Evolutionary conservation across 2,113 vertebrate genomes (phyloP), one percentile per base, ranked within the genome.

Genomic region (Salminus brasiliensis): DNA sequence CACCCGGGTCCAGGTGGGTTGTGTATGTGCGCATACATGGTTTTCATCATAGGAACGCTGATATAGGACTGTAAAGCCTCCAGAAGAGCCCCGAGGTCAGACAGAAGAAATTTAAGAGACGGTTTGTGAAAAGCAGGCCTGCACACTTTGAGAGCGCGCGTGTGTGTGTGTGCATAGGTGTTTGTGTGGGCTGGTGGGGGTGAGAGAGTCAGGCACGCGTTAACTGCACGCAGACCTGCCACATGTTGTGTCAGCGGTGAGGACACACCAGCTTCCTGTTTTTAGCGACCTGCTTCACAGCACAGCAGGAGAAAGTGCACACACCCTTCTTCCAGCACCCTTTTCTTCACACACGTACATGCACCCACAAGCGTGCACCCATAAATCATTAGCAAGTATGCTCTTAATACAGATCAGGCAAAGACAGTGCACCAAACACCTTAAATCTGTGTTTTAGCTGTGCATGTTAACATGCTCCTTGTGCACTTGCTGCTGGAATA

Each of bases 231-330:
- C 59, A 53, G 77, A 72, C 65, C 67, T 66, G 82, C 90, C 79
- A 81, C 80, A 81, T 89, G 81, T 79, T 79, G 83, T 84, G 92
- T 90, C 88, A 89, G 91, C 86, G 88, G 89, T 87, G 90, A 91
- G 87, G 90, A 92, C 80, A 47, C 92, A 92, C 90, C 85, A 82
- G 89, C 90, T 91, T 91, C 91, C 86, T 93, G 94, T 96, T 95
- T 96, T 95, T 92, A 85, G 87, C 74, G 88, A 90, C 90, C 91
- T 93, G 90, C 94, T 96, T 96, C 88, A 25, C 88, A 89, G 92
- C 95, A 95, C 95, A 95, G 96, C 94, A 95, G 95, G 95, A 87
- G 91, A 91, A 55, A 90, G 91, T 89, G 93, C 90, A 92, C 93
- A 92, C 94, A 91, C 18, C 57, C 47, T 79, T 78, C 80, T 76